These are phyloP conservation scores for Tachystola acroxantha DNA, from an alignment of 2,888 invertebrate genomes.

Conservation along the genomic window DNA sequence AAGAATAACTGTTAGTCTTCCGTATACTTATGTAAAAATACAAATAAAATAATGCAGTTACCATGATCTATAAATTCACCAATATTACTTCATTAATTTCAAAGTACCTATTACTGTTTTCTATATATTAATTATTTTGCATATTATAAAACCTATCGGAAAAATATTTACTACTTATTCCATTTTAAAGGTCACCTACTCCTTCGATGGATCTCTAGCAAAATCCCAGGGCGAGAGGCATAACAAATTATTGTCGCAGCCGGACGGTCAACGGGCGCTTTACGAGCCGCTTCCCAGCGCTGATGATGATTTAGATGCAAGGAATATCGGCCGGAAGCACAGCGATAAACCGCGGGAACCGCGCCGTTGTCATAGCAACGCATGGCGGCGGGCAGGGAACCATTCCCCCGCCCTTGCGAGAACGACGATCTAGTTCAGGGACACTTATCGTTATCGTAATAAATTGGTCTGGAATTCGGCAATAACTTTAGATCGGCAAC, in stretches of 20 bases:
- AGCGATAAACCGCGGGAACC: slow-evolving; percentile 50
- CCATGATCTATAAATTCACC: no score
- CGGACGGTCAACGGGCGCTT: slow-evolving; percentile 64
- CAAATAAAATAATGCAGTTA: no score
- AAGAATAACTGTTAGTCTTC: no score
- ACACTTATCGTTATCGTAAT: slow-evolving; percentile 73
- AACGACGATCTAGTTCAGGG: slow-evolving; percentile 52
- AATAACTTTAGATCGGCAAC: slow-evolving; percentile 55
- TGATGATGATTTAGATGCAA: slow-evolving; percentile 77
- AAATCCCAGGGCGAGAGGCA: slow-evolving; percentile 33
- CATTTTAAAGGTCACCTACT: no score
- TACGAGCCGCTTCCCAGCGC: slow-evolving; percentile 62
- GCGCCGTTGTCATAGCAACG: slow-evolving; percentile 52
- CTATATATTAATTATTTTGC: no score
- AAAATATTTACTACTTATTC: no score
- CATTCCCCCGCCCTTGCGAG: slow-evolving; percentile 42
- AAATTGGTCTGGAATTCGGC: slow-evolving; percentile 70
- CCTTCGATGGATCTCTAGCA: neutral
- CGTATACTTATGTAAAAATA: no score
- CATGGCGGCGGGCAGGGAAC: slow-evolving; percentile 11
- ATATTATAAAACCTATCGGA: no score
- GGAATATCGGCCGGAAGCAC: slow-evolving; percentile 60
- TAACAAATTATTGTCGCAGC: slow-evolving; percentile 46
- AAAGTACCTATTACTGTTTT: no score
- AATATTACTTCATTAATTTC: no score